A percentile compares a stretch with the other conserved stretches of the same genome.
Evolutionary conservation across 2,113 vertebrate genomes (phyloP).

Genomic region (Herpailurus yagouaroundi): DNA sequence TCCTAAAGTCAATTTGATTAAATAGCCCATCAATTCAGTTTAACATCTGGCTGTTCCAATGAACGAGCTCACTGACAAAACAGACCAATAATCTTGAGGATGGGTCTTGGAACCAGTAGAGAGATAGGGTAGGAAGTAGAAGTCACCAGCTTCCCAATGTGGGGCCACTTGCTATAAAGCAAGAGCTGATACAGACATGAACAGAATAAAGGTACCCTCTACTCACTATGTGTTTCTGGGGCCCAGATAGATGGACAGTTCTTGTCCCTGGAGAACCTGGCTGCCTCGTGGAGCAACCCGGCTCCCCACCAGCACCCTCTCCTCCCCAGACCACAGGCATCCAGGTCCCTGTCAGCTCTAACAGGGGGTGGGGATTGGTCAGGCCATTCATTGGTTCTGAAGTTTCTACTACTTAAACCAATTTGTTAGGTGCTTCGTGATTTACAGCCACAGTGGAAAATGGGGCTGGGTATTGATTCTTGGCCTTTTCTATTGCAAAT

Average conservation of each 20-base stretch:
- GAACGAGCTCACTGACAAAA: constrained; percentile 4
- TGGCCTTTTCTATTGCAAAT: constrained; percentile 90
- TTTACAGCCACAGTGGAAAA: constrained; percentile 88
- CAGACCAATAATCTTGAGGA: neutral
- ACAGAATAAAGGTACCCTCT: neutral
- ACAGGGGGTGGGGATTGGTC: constrained; percentile 77
- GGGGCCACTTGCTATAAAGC: neutral
- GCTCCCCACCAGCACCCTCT: neutral
- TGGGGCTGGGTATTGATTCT: constrained; percentile 90
- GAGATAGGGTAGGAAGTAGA: neutral
- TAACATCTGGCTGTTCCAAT: constrained; percentile 37
- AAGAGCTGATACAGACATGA: neutral
- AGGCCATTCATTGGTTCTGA: constrained; percentile 85
- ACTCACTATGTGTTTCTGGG: neutral
- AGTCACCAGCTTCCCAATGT: neutral
- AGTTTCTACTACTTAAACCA: constrained; percentile 89
- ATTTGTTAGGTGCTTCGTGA: constrained; percentile 89
- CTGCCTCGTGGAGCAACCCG: neutral
- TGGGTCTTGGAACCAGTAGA: neutral
- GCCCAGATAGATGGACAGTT: neutral
- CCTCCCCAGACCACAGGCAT: neutral
- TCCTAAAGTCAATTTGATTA: constrained; percentile 52
- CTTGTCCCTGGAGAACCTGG: neutral
- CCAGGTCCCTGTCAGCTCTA: constrained; percentile 71
- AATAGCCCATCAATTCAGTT: constrained; percentile 51